Percentiles rank a stretch among this genome's conserved stretches.
Conservation (phyloP, 2,797 vertebrate species). For the Dipus sagitta region DNA sequence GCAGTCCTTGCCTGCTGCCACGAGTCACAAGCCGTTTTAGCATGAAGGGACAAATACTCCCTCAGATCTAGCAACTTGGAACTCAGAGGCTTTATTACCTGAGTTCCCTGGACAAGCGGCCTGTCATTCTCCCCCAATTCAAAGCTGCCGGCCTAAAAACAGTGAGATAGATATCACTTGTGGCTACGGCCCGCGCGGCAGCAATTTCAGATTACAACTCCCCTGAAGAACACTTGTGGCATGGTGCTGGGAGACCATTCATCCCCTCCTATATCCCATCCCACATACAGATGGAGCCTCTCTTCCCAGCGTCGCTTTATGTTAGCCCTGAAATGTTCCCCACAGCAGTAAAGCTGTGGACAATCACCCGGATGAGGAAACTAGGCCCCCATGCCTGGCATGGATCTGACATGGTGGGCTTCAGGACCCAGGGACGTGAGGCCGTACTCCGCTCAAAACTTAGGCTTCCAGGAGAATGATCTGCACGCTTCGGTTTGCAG, state of each 20-base stretch:
- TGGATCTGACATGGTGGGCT: neutral
- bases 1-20: neutral
- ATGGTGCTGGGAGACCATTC: neutral
- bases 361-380: neutral
- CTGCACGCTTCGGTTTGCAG: neutral
- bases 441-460: neutral
- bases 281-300: neutral
- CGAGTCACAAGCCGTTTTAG: neutral
- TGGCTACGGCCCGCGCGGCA: accelerated
- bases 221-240: neutral
- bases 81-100: neutral
- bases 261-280: neutral
- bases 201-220: neutral
- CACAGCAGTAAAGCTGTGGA: neutral
- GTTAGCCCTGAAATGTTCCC: neutral
- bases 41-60: neutral
- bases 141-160: neutral
- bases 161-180: neutral
- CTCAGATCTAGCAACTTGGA: neutral
- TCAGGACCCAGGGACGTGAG: neutral
- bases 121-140: neutral
- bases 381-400: accelerated
- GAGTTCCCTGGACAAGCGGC: neutral
- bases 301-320: neutral
- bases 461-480: neutral